Conservation (phyloP, 2,888 invertebrate species). For the Phengaris alcon region DNA sequence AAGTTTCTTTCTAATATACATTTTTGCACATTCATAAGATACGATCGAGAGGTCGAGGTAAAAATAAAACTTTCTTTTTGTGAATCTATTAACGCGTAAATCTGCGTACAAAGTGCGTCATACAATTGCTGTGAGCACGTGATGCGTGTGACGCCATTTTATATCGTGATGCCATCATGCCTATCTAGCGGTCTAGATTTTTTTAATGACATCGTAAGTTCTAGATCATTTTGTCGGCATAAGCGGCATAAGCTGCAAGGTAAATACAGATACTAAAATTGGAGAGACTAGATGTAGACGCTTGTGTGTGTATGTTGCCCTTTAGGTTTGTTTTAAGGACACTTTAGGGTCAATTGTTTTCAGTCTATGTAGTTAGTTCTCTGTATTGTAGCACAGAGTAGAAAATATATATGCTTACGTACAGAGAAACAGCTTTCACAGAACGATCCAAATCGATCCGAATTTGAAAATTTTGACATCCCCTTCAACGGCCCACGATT, state of each 20-base stretch:
- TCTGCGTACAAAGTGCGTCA: slow-evolving; percentile 2
- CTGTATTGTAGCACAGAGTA: no score
- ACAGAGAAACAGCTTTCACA: no score
- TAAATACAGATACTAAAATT: slow-evolving; percentile 36
- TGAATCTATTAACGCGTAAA: background rate
- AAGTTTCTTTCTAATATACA: background rate
- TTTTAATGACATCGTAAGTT: slow-evolving; percentile 4
- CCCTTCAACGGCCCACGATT: no score
- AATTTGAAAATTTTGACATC: no score
- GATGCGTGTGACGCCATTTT: slow-evolving; percentile 4
- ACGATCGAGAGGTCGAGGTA: background rate
- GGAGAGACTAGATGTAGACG: no score
- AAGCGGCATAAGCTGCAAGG: slow-evolving; percentile 16
- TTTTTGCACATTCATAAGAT: background rate
- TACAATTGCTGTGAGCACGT: background rate
- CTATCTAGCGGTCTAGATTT: slow-evolving; percentile 10
- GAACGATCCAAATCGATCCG: no score
- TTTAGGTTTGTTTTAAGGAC: no score
- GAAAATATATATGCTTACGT: no score
- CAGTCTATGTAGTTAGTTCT: no score
- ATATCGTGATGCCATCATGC: slow-evolving; percentile 30
- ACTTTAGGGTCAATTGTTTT: no score
- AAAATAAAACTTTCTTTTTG: slow-evolving; percentile 20
- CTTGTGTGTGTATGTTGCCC: no score
- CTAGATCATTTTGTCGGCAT: background rate